Evolutionary conservation across 2,888 invertebrate genomes (phyloP).

Genomic region (Cosmopolites sordidus): DNA sequence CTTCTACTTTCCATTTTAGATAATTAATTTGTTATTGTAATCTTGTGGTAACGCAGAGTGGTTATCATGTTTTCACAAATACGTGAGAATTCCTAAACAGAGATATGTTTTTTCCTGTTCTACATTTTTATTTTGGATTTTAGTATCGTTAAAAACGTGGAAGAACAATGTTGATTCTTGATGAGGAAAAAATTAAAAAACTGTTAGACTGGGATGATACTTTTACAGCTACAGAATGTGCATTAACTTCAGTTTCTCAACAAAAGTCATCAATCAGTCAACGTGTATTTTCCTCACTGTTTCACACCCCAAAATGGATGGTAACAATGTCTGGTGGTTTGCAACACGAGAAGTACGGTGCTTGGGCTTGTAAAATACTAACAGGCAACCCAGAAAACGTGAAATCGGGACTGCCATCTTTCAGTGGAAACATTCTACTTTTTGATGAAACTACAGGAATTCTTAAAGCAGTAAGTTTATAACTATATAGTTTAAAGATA

Average conservation of each 20-base stretch:
- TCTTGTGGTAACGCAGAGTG: too few species aligned
- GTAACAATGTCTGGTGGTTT: conserved; percentile 52
- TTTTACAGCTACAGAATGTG: conserved; percentile 46
- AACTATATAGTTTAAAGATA: too few species aligned
- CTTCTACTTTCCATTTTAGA: too few species aligned
- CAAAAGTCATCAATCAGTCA: conserved; percentile 40
- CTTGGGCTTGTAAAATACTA: conserved; percentile 52
- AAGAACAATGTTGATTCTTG: conserved; percentile 34
- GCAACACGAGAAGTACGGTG: conserved; percentile 36
- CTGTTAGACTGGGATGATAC: conserved; percentile 47
- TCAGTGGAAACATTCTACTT: conserved; percentile 49
- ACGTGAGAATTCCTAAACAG: too few species aligned
- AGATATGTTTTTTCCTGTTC: conserved; percentile 12
- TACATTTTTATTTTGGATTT: too few species aligned
- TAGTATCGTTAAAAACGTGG: too few species aligned
- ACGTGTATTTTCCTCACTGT: conserved; percentile 38
- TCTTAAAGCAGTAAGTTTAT: conserved; percentile 42
- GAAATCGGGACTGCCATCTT: conserved; percentile 42
- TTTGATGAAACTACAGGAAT: conserved; percentile 48
- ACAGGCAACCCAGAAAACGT: conserved; percentile 47
- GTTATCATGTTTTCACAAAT: too few species aligned
- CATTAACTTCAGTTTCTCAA: conserved; percentile 42
- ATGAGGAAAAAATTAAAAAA: conserved; percentile 40
- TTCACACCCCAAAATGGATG: conserved; percentile 35
- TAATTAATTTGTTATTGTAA: too few species aligned